Evolutionary conservation across 1,140 invertebrate genomes (phyloP).

Genomic region (Choristoneura fumiferana): DNA sequence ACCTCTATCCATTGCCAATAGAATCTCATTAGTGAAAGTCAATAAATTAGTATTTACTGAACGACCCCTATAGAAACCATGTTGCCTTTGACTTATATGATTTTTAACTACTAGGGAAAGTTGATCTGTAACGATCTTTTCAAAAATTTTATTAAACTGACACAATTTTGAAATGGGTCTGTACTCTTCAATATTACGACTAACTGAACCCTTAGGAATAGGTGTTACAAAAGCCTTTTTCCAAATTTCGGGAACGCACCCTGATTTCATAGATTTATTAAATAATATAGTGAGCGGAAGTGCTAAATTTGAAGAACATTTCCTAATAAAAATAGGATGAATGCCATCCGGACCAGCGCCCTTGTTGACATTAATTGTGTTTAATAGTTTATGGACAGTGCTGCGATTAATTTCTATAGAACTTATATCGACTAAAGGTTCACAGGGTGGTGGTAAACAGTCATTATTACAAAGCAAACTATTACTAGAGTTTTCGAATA

Average conservation of each 20-base stretch:
- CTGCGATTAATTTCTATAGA: neutral
- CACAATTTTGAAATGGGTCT: too few species aligned
- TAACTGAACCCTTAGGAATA: neutral
- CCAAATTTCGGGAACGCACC: slow-evolving; percentile 4
- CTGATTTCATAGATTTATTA: neutral
- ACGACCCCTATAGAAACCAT: too few species aligned
- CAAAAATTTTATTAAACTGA: too few species aligned
- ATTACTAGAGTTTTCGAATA: too few species aligned
- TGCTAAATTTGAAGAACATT: neutral
- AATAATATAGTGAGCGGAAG: neutral
- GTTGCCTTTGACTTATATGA: too few species aligned
- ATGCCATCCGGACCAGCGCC: slow-evolving; percentile 9
- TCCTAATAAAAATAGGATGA: slow-evolving; percentile 11
- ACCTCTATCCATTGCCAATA: too few species aligned
- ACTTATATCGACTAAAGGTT: neutral
- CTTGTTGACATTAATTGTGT: slow-evolving; percentile 1
- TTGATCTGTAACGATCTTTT: too few species aligned
- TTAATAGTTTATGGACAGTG: neutral
- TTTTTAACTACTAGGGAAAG: too few species aligned
- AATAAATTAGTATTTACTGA: too few species aligned
- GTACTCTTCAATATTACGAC: neutral
- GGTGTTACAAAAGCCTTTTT: slow-evolving; percentile 13
- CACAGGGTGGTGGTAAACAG: neutral
- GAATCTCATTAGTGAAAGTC: too few species aligned
- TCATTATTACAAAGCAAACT: too few species aligned